Base-by-base conservation (phyloP, 1,140 invertebrate genomes). In the Pteromalus puparum region DNA sequence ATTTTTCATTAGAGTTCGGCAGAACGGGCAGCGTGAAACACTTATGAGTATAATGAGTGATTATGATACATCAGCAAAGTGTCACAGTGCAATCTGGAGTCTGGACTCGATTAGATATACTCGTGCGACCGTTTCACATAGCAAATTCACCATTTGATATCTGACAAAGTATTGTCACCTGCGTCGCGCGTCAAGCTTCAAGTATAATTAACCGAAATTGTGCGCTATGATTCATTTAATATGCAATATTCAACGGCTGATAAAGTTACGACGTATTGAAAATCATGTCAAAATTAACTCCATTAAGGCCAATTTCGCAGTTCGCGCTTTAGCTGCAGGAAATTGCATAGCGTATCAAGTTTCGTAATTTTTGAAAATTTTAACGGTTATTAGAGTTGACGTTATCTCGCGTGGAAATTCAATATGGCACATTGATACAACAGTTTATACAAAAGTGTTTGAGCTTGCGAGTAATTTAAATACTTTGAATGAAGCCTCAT, bases 231-330 rank as follows among this genome's bases (percentile, higher is more conserved):
- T 70, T 34, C 70, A 73, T 73, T 34, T 38, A 73, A 73, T 34
- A 9, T 70, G 72, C 34, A 21, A 21, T 28, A 75, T 75, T n/a
- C 12, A 42, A 30, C 34, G 21, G 3, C 38, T 7, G 34, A 75
- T 24, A 46, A 75, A 46, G 38, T 75, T 48, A 75, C 73, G 18
- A 75, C 13, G 9, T 75, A 77, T 77, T 21, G 72, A 73, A 34
- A 73, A 73, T 73, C 28, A 73, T 38, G 72, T 38, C 26, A 73
- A 38, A 73, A 73, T 18, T 73, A 21, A 73, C 9, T 38, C 28
- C 2, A 73, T 73, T 30, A 73, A 73, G 15, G 38, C 38, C 10
- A 42, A 42, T 42, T 42, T 42, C 38, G 9, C 38, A 42, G 38
- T 9, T 42, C 38, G 9, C 38, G 10, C 38, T 42, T 42, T 42